phyloP scores from a whole-genome alignment of 1,140 invertebrate species.

The Ips nitidus region DNA sequence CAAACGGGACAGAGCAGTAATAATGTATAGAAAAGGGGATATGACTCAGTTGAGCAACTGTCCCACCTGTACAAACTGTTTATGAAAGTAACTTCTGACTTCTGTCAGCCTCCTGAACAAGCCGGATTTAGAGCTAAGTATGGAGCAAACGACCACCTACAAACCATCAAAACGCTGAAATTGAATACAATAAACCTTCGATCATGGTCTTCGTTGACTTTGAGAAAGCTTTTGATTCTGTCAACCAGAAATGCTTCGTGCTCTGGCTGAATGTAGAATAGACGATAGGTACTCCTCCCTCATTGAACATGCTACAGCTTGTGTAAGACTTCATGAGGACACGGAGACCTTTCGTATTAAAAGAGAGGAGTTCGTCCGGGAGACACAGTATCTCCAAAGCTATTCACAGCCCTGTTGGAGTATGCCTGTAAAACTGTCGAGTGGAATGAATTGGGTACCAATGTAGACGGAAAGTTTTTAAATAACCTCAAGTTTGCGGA shows the following conservation, averaged over 20 bases:
- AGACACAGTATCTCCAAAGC: background rate
- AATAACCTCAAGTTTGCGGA: constrained; percentile 1
- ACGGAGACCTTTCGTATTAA: too few relatives aligned
- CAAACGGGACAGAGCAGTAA: constrained; percentile 10
- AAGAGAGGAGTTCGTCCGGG: background rate
- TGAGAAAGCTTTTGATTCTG: background rate
- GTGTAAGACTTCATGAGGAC: too few relatives aligned
- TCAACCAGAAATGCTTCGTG: too few relatives aligned
- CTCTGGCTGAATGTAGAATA: too few relatives aligned
- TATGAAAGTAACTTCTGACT: constrained; percentile 11
- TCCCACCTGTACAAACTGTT: background rate
- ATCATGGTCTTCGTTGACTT: background rate
- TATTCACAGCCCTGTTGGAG: background rate
- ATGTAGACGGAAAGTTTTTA: constrained; percentile 7
- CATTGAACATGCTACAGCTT: too few relatives aligned
- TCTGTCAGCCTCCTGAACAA: constrained; percentile 29
- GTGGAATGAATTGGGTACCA: background rate
- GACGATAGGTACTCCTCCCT: too few relatives aligned
- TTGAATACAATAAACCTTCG: constrained; percentile 15
- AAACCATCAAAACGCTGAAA: constrained; percentile 14
- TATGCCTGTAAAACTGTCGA: background rate
- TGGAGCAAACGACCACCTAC: constrained; percentile 30
- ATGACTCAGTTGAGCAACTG: background rate
- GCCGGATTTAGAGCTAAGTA: constrained; percentile 34
- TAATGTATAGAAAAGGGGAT: constrained; percentile 12